Evolutionary conservation across 2,113 vertebrate genomes (phyloP).

Genomic region (Odontesthes bonariensis): DNA sequence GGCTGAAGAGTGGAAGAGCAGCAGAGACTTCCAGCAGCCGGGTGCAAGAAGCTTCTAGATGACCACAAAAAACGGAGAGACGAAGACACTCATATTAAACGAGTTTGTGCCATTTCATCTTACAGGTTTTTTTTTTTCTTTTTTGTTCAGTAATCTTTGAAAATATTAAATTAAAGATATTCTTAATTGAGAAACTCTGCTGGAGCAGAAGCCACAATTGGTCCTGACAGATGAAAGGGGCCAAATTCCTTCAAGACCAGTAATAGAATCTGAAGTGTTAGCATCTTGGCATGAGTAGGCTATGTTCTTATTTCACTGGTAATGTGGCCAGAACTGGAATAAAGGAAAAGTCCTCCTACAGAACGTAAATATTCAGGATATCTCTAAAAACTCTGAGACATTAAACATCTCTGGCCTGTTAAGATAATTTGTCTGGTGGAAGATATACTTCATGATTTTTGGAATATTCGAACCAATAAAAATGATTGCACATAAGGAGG

Average conservation of each 20-base stretch:
- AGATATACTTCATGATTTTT: conserved; percentile 21
- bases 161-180: too few relatives aligned
- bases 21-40: too few relatives aligned
- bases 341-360: conserved; percentile 31
- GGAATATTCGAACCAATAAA: conserved; percentile 15
- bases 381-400: conserved; percentile 58
- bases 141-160: too few relatives aligned
- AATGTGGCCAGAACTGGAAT: conserved; percentile 49
- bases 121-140: too few relatives aligned
- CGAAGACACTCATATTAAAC: too few relatives aligned
- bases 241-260: conserved; percentile 71
- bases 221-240: conserved; percentile 73
- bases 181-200: conserved; percentile 39
- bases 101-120: too few relatives aligned
- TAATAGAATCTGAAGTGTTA: conserved; percentile 71
- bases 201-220: conserved; percentile 65
- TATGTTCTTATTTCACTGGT: conserved; percentile 48
- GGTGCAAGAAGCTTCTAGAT: too few relatives aligned
- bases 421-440: too few relatives aligned
- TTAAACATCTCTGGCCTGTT: conserved; percentile 8
- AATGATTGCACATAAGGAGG: background rate
- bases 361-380: conserved; percentile 42
- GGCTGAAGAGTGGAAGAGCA: too few relatives aligned
- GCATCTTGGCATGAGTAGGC: conserved; percentile 43
- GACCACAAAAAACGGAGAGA: too few relatives aligned